Percentiles rank a stretch among this genome's conserved stretches.
Evolutionary conservation across 2,113 vertebrate species (phyloP).

Genomic region (Guaruba guarouba): DNA sequence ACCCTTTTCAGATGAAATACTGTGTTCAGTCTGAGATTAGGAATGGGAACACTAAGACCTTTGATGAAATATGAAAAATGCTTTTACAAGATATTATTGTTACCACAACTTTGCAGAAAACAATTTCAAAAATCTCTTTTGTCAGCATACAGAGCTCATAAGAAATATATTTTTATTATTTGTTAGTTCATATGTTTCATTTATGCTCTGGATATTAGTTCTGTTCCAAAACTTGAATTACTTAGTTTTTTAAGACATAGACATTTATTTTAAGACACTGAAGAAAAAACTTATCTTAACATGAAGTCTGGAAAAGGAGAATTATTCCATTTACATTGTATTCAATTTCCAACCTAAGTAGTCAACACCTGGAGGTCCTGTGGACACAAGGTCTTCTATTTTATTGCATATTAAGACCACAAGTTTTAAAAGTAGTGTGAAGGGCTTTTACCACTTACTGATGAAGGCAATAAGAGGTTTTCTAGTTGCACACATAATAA

Average conservation of each 20-base stretch:
- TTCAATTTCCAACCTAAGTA: neutral
- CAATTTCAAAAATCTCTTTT: neutral
- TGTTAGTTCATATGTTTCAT: neutral
- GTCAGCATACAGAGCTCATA: neutral
- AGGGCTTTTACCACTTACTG: neutral
- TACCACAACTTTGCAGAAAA: neutral
- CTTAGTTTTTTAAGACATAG: neutral
- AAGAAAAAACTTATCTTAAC: neutral
- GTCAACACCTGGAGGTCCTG: neutral
- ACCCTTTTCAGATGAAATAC: neutral
- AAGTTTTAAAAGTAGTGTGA: neutral
- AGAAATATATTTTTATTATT: neutral
- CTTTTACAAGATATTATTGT: neutral
- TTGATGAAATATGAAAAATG: neutral
- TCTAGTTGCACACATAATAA: neutral
- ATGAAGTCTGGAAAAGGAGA: neutral
- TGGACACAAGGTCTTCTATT: neutral
- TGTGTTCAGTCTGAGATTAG: neutral
- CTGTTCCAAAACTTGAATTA: neutral
- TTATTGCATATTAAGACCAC: neutral
- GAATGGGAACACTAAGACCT: neutral
- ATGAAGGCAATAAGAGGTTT: neutral
- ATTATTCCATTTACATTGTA: neutral
- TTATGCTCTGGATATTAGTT: neutral
- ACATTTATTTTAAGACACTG: neutral